These are phyloP conservation scores for Aphelenchoides besseyi DNA, from an alignment of 1,140 invertebrate genomes.

Conservation along the genomic window DNA sequence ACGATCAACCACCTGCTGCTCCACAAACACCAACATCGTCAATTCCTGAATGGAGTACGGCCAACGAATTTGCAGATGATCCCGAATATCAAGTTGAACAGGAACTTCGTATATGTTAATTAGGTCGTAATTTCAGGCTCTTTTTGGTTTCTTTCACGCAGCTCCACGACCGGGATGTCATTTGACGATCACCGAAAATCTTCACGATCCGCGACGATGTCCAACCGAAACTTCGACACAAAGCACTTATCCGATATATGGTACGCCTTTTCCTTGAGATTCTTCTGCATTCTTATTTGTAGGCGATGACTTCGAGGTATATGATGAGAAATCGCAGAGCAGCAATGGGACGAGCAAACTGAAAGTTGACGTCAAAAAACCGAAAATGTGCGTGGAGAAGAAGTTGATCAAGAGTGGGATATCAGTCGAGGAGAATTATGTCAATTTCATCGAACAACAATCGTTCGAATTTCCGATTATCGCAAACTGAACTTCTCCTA, in stretches of 20 bases:
- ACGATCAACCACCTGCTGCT: conserved; percentile 8
- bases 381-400: background rate
- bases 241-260: background rate
- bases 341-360: background rate
- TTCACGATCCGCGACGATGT: background rate
- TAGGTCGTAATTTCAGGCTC: conserved; percentile 30
- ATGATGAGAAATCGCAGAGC: background rate
- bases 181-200: conserved; percentile 35
- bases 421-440: background rate
- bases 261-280: background rate
- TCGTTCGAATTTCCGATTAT: background rate
- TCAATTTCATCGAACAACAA: background rate
- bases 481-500: background rate
- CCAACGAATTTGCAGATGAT: conserved; percentile 39
- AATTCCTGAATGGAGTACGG: conserved; percentile 26
- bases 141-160: conserved; percentile 42
- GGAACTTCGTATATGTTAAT: too few species aligned
- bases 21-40: background rate
- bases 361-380: background rate
- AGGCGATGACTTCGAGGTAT: conserved; percentile 15
- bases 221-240: background rate
- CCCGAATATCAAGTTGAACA: conserved; percentile 30
- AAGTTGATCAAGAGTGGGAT: background rate
- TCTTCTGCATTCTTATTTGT: background rate
- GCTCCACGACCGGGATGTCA: conserved; percentile 36